Conservation (phyloP, 2,113 vertebrate species). For the Scopus umbretta region DNA sequence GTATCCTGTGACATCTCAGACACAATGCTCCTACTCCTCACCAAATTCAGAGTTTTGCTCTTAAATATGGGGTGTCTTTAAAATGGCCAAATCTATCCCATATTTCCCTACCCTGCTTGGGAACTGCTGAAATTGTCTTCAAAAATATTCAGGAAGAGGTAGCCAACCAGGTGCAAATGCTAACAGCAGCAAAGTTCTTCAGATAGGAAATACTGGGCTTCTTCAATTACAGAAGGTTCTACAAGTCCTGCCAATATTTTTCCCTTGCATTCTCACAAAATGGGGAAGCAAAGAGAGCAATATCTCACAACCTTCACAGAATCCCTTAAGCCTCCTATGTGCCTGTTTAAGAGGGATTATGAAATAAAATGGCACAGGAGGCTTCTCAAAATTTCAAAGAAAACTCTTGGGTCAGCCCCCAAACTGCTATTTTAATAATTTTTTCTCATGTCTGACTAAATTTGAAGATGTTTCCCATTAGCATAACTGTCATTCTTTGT, state of each 20-base stretch:
- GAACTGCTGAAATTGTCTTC: neutral
- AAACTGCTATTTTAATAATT: neutral
- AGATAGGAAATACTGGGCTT: neutral
- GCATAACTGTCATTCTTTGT: neutral
- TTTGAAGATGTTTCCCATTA: neutral
- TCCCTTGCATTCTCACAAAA: neutral
- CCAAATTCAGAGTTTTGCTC: neutral
- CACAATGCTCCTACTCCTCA: neutral
- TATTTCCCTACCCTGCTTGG: neutral
- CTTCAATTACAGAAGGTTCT: slow-evolving; percentile 5
- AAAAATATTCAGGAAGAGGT: neutral
- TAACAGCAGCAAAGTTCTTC: neutral
- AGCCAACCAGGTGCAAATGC: neutral
- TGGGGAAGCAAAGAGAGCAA: neutral
- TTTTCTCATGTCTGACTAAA: neutral
- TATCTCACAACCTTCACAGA: neutral
- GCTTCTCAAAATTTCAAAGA: slow-evolving; percentile 9
- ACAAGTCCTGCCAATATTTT: neutral
- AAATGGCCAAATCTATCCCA: neutral
- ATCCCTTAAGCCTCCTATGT: neutral
- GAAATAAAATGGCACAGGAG: slow-evolving; percentile 13
- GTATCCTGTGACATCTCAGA: neutral
- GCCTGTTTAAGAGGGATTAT: slow-evolving; percentile 23
- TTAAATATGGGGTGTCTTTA: neutral
- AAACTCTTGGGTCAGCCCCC: neutral